Conservation (phyloP, 2,888 invertebrate species). For the Polylopha cassiicola region DNA sequence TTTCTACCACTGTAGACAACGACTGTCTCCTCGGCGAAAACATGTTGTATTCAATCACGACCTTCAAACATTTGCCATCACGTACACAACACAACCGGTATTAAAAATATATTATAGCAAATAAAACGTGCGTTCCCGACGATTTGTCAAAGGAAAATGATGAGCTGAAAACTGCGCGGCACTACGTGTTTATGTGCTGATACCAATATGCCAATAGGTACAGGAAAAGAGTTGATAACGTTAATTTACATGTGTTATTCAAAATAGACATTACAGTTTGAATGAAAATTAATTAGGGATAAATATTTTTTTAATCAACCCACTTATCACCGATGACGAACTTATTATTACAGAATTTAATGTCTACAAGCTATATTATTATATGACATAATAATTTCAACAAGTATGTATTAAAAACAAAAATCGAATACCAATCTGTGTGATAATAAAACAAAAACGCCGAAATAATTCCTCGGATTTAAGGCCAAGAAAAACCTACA, state of each 20-base stretch:
- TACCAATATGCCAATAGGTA: constrained; percentile 45
- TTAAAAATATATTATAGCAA: constrained; percentile 15
- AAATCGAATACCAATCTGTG: no score
- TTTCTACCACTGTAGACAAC: constrained; percentile 46
- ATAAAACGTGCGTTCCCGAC: constrained; percentile 54
- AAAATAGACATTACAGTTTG: background rate
- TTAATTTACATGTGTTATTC: constrained; percentile 37
- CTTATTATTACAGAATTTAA: no score
- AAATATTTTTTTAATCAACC: no score
- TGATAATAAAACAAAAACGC: constrained; percentile 20
- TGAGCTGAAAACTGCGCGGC: constrained; percentile 45
- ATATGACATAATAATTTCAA: no score
- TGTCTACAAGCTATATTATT: no score
- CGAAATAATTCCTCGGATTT: constrained; percentile 25
- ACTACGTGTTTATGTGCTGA: constrained; percentile 41
- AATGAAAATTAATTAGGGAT: constrained; percentile 3
- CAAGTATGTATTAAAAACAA: no score
- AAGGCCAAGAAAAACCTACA: constrained; percentile 32
- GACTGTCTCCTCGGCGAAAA: constrained; percentile 43
- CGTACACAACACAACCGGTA: constrained; percentile 16
- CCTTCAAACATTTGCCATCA: constrained; percentile 10
- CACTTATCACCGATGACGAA: no score
- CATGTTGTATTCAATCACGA: constrained; percentile 27
- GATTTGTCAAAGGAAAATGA: constrained; percentile 68
- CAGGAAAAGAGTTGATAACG: constrained; percentile 65